Base-by-base conservation (phyloP, 2,113 vertebrate species). In the Willisornis vidua region DNA sequence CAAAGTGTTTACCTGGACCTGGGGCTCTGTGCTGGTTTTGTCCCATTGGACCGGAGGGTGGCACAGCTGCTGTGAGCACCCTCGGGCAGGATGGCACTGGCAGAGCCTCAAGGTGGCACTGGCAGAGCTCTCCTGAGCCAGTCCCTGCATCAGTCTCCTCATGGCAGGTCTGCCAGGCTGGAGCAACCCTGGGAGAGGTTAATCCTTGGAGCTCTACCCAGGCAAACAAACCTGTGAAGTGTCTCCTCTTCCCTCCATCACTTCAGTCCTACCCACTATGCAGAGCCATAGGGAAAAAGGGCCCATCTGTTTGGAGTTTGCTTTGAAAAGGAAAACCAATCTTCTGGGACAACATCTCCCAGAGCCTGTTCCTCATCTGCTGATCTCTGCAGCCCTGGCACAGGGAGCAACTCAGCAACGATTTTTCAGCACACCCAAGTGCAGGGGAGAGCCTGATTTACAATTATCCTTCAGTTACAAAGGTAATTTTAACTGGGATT, bases 251-350 rank as follows among this genome's bases (percentile, higher is more conserved):
- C 51, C 29, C n/a, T 46, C 85, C 14, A 2, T 43, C 57, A 23
- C 67, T 63, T 73, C 89, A 59, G 18, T 35, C 84, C 52, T 9
- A 2, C 55, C 65, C 85, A 13, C 37, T 67, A 37, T 17, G 10
- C 3, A 57, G 75, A 62, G 65, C 62, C 33, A n/a, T 1, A 19
- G 33, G 51, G 31, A 58, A 72, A 89, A 71, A 49, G 68, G 41
- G 57, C 45, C 93, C 97, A 97, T 98, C 96, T 98, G 97, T 96
- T 97, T 96, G 92, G 95, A 96, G 96, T 98, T 98, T 97, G 93
- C 94, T 96, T 78, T 79, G 95, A 95, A 92, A 63, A 80, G 78
- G 80, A 62, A 90, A 96, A 74, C 70, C 87, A 61, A 62, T 94
- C 90, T 92, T 73, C 29, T 94, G 62, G 45, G 93, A 75, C 93